These are phyloP conservation scores for Micrastur ruficollis DNA, from an alignment of 2,797 vertebrate genomes.

Conservation along the genomic window DNA sequence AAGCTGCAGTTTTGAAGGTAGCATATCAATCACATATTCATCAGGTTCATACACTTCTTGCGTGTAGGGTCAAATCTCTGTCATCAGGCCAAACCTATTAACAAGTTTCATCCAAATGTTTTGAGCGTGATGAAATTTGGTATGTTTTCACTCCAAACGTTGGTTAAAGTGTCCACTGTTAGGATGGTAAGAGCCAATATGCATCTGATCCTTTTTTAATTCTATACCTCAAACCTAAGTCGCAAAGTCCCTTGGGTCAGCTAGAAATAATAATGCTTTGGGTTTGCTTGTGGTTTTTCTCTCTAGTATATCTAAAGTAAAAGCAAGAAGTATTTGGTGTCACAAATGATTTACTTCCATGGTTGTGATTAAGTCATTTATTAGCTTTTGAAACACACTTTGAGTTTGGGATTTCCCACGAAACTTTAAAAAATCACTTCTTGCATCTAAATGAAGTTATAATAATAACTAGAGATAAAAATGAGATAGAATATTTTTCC, in stretches of 20 bases:
- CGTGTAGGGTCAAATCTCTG: neutral
- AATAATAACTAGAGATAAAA: neutral
- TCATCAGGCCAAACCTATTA: neutral
- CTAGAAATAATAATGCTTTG: neutral
- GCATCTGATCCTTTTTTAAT: neutral
- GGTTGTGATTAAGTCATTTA: neutral
- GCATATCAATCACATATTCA: neutral
- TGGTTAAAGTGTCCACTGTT: neutral
- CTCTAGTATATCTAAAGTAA: neutral
- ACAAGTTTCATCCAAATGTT: neutral
- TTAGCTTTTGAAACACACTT: neutral
- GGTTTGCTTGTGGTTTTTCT: neutral
- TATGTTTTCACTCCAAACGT: neutral
- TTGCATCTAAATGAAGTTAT: neutral
- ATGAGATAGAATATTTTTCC: neutral
- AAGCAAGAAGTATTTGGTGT: neutral
- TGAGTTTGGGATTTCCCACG: neutral
- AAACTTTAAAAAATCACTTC: neutral
- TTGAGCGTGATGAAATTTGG: neutral
- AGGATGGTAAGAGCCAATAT: neutral
- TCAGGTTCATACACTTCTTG: neutral
- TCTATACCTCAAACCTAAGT: neutral
- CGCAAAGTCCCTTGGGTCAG: neutral
- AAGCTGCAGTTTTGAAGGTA: neutral
- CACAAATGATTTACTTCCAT: neutral